Base-by-base conservation (phyloP, 2,113 vertebrate genomes). In the Chloropsis cyanopogon region DNA sequence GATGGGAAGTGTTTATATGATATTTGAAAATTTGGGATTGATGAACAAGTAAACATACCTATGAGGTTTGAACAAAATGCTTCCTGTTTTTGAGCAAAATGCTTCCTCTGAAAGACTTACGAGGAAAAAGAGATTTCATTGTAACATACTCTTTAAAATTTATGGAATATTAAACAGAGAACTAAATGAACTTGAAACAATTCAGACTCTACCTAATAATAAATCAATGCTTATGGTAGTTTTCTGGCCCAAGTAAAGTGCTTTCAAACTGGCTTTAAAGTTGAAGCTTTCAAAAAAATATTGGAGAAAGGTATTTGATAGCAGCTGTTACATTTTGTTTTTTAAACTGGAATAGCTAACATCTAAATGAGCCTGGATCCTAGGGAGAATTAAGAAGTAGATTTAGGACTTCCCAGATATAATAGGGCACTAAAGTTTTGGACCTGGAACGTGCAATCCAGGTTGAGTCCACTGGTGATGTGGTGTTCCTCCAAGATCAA, bases 111-210 rank as follows among this genome's bases (percentile, higher is more conserved):
- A 70, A 81, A 76, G 53, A 82, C 31, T 86, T 81, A 35, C 0
- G 3, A 95, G 63, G 46, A 54, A 73, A 82, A 88, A 73, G 53
- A 77, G 16, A 79, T 82, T 84, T 91, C 44, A 85, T 80, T 95
- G 19, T 86, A 91, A 93, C 83, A 39, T 42, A 39, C 49, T 77
- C 23, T 60, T 92, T 86, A 72, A 93, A 92, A 94, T 93, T 59
- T 86, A 82, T 79, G 46, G 31, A 75, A 72, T 95, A 88, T 79
- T 90, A 86, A 90, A 56, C 56, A 95, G n/a, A 92, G 54, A 90
- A 86, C 37, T 72, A 94, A 95, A 93, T 79, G 29, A 80, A 83
- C 33, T 53, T 90, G 56, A 90, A 96, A 82, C 64, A 71, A 83
- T 83, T 73, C 29, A 68, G 49, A 71, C 25, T 84, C 42, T 81